A percentile compares a stretch with the other conserved stretches of the same genome.
phyloP scores from a whole-genome alignment of 2,797 vertebrate genomes.

The Gymnocypris eckloni region DNA sequence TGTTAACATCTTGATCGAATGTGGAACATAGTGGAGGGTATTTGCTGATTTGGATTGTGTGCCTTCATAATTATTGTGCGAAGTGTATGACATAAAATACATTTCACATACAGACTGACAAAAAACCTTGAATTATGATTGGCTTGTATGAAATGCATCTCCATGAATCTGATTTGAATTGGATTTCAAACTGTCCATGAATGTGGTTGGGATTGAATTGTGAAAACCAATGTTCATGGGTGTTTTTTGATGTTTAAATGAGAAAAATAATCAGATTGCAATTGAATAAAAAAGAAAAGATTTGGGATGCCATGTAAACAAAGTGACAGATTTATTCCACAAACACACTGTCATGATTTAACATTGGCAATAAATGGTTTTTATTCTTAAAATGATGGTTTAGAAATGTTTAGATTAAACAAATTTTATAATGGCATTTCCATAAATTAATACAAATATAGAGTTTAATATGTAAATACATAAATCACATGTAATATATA shows the following conservation, averaged over 20 bases:
- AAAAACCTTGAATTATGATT: background rate
- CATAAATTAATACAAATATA: background rate
- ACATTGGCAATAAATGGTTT: background rate
- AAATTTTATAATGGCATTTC: background rate
- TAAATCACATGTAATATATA: background rate
- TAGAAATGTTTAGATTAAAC: background rate
- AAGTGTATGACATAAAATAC: background rate
- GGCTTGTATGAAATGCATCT: conserved; percentile 1
- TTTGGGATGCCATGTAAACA: background rate
- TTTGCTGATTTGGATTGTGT: background rate
- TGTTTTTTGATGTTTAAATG: background rate
- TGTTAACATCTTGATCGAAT: background rate
- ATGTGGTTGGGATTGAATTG: background rate
- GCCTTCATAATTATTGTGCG: background rate
- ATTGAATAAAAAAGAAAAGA: background rate
- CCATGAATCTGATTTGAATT: conserved; percentile 1
- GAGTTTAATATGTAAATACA: background rate
- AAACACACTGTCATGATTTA: background rate
- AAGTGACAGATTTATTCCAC: background rate
- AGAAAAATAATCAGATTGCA: background rate
- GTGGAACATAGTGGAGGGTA: background rate
- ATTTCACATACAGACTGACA: background rate
- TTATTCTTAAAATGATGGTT: background rate
- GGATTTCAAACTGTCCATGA: background rate
- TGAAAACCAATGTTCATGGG: background rate